These are phyloP conservation scores for Nebria salina DNA, from an alignment of 2,888 invertebrate genomes.

Conservation along the genomic window DNA sequence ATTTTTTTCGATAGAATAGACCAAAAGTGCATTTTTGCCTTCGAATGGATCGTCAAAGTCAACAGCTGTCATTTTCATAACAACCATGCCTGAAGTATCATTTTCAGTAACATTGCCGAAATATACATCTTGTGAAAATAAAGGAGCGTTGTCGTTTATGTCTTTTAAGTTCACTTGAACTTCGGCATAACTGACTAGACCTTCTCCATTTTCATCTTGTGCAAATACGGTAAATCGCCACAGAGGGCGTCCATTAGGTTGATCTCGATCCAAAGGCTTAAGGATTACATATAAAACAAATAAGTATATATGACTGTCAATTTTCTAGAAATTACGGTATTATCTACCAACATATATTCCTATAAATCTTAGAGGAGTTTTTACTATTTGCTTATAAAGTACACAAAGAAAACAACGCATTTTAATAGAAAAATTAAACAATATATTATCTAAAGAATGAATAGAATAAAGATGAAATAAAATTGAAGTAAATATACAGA, in stretches of 20 bases:
- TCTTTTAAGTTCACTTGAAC: slow-evolving; percentile 97
- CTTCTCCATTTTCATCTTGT: slow-evolving; percentile 65
- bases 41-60: slow-evolving; percentile 97
- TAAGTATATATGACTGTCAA: too few species aligned
- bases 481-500: too few species aligned
- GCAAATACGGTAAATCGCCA: slow-evolving; percentile 97
- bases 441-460: too few species aligned
- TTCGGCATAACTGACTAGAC: slow-evolving; percentile 95
- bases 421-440: too few species aligned
- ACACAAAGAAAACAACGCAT: too few species aligned
- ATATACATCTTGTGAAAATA: slow-evolving; percentile 94
- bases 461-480: too few species aligned
- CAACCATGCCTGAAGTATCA: slow-evolving; percentile 95
- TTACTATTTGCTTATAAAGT: too few species aligned
- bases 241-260: slow-evolving; percentile 94
- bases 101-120: slow-evolving; percentile 97
- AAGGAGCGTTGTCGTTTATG: slow-evolving; percentile 98
- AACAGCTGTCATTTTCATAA: slow-evolving; percentile 98
- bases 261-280: slow-evolving; percentile 94
- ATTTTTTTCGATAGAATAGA: slow-evolving; percentile 96
- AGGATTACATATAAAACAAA: too few species aligned
- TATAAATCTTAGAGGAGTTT: too few species aligned
- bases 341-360: too few species aligned
- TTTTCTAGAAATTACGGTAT: too few species aligned
- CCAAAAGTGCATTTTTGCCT: slow-evolving; percentile 92